These are phyloP conservation scores for Zeuzera pyrina DNA, from an alignment of 2,888 invertebrate genomes.

Conservation along the genomic window DNA sequence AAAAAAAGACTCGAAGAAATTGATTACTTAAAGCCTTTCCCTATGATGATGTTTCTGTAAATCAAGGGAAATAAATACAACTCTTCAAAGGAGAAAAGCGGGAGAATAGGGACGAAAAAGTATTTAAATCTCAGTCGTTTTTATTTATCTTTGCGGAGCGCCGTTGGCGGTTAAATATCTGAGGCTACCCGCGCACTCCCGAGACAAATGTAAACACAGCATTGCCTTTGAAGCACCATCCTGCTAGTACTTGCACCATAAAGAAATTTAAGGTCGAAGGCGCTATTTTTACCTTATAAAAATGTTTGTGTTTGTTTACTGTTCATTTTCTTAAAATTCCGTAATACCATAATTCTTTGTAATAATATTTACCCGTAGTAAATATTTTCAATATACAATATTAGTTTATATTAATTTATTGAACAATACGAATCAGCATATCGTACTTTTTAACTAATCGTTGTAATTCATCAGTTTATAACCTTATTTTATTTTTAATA, in stretches of 20 bases:
- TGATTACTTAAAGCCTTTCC: conserved; percentile 3
- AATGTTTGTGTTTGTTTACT: no score
- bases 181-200: conserved; percentile 41
- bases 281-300: no score
- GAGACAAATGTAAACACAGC: conserved; percentile 59
- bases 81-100: conserved; percentile 26
- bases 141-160: conserved; percentile 58
- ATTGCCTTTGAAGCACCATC: conserved; percentile 52
- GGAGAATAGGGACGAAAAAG: conserved; percentile 46
- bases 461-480: no score
- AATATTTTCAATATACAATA: no score
- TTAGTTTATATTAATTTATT: no score
- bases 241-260: conserved; percentile 34
- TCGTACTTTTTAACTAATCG: no score
- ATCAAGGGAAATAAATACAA: conserved; percentile 17
- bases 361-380: no score
- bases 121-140: conserved; percentile 58
- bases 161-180: conserved; percentile 60
- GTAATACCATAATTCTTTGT: no score
- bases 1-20: no score
- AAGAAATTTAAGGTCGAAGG: conserved; percentile 27
- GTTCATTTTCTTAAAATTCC: no score
- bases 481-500: no score
- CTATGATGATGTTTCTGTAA: conserved; percentile 7
- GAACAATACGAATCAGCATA: no score